phyloP scores from a whole-genome alignment of 1,140 invertebrate species.

The Atopsyche davidsoni region DNA sequence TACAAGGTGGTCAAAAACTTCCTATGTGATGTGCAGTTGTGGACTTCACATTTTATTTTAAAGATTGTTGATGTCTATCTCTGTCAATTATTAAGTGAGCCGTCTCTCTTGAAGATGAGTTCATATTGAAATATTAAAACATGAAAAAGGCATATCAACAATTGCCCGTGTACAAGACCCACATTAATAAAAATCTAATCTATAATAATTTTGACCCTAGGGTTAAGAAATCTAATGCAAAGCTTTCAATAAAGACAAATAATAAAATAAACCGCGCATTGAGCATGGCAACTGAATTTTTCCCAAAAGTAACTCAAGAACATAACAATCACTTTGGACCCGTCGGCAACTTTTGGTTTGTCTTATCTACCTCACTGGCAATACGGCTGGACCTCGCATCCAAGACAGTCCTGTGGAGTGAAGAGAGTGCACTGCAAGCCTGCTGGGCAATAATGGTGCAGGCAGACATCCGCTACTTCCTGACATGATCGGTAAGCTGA shows the following conservation, averaged over 20 bases:
- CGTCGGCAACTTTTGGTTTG: not conserved
- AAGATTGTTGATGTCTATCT: not conserved
- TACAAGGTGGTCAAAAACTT: too few relatives aligned
- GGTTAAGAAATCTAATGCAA: not conserved
- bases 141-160: too few relatives aligned
- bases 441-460: slow-evolving; percentile 19
- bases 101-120: not conserved
- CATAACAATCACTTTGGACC: too few relatives aligned
- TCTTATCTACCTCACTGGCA: slow-evolving; percentile 9
- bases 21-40: too few relatives aligned
- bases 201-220: not conserved
- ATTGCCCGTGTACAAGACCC: too few relatives aligned
- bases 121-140: not conserved
- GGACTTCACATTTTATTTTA: too few relatives aligned
- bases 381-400: slow-evolving; percentile 22
- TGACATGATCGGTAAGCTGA: slow-evolving; percentile 20
- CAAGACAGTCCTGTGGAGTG: slow-evolving; percentile 22
- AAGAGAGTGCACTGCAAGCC: slow-evolving; percentile 18
- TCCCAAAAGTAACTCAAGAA: too few relatives aligned
- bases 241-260: not conserved
- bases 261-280: not conserved
- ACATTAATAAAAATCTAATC: too few relatives aligned
- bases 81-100: not conserved
- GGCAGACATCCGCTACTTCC: slow-evolving; percentile 14
- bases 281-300: too few relatives aligned